Evolutionary conservation across 2,888 invertebrate species (phyloP), one percentile per base, ranked within the genome.

Genomic region (Zaprionus obscuricornis): DNA sequence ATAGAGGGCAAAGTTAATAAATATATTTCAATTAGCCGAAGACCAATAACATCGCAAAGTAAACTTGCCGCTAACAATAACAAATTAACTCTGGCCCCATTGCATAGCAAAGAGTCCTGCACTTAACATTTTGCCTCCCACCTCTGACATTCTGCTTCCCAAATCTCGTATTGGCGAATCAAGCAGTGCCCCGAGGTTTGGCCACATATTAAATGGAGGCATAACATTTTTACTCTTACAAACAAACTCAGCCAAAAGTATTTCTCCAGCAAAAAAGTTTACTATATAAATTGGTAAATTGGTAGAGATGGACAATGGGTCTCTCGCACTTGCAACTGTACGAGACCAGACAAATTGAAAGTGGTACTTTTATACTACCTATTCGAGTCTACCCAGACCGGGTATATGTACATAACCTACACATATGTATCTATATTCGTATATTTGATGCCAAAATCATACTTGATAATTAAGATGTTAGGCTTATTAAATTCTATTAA

Each of bases 171-270:
- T n/a, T n/a, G 29, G 8, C 24, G 24, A 42, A 39, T 16, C 29
- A 18, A 50, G 11, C 18, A 11, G 55, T 33, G n/a, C 26, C 11
- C 17, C 13, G 45, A 7, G 34, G 43, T 20, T 58, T 66, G 68
- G 49, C 62, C 63, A 83, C 79, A 78, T 74, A 60, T 75, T 74
- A 75, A 75, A 79, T 67, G 67, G 67, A 75, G 84, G 75, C 81
- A 78, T 37, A 72, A 56, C 72, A 52, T 66, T 79, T 79, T 81
- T n/a, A n/a, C 72, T 59, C 55, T 57, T 45, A 22, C 37, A 43
- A 65, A 59, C 63, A 77, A 73, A 77, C 78, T 58, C 58, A 55
- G 49, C 65, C 65, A 59, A 77, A 76, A 77, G 82, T 64, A 81
- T 59, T 72, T 40, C 37, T 26, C 13, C 67, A 45, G 52, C 60